These are phyloP conservation scores for Hypselothyrea guttata DNA, from an alignment of 2,888 invertebrate species.

Conservation along the genomic window DNA sequence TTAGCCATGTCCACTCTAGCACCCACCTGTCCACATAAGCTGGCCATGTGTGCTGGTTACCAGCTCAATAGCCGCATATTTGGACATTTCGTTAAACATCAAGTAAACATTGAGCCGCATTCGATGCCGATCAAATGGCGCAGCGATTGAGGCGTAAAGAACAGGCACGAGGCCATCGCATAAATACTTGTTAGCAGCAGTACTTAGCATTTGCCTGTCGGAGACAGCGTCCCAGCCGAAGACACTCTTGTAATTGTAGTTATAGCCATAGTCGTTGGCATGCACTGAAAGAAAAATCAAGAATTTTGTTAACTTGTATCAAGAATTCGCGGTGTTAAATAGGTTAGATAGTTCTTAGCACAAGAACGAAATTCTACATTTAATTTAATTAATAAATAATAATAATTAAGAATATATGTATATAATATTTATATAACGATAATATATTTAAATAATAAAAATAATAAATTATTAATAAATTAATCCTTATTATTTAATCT, in stretches of 20 bases:
- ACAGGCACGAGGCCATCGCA: constrained; percentile 54
- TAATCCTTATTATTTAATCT: too few species aligned
- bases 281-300: too few species aligned
- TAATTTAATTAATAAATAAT: too few species aligned
- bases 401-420: too few species aligned
- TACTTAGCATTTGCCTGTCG: constrained; percentile 17
- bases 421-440: too few species aligned
- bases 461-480: too few species aligned
- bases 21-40: too few species aligned
- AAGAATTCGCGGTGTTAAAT: too few species aligned
- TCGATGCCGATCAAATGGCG: constrained; percentile 51
- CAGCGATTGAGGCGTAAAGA: constrained; percentile 14
- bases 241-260: constrained; percentile 4
- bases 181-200: constrained; percentile 76
- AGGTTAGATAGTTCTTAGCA: too few species aligned
- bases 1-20: not conserved
- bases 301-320: too few species aligned
- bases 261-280: constrained; percentile 10
- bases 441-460: too few species aligned
- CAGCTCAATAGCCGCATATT: constrained; percentile 15
- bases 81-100: constrained; percentile 44
- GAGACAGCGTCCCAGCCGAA: constrained; percentile 1
- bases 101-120: constrained; percentile 39
- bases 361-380: too few species aligned
- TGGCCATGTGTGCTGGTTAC: constrained; percentile 13